These are phyloP conservation scores for Gnathonemus longibarbis DNA, from an alignment of 2,113 vertebrate genomes.

Conservation along the genomic window DNA sequence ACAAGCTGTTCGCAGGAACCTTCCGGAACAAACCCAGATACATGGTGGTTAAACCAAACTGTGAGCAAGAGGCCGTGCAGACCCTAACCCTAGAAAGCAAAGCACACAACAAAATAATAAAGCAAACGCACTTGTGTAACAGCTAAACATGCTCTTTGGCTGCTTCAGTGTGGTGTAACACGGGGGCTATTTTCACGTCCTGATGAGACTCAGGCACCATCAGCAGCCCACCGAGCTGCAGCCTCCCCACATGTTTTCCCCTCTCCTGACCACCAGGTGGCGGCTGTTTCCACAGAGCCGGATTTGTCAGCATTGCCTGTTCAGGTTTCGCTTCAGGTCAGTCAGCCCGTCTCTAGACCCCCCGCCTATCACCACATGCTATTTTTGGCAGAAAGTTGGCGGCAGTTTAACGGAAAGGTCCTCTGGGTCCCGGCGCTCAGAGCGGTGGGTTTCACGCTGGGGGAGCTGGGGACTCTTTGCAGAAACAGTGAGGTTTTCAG, in stretches of 20 bases:
- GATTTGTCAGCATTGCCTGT: background rate
- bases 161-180: background rate
- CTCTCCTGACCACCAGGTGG: background rate
- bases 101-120: background rate
- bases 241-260: background rate
- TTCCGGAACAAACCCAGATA: background rate
- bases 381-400: background rate
- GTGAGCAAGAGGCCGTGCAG: background rate
- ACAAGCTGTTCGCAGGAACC: background rate
- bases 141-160: background rate
- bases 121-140: background rate
- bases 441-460: background rate
- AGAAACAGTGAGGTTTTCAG: background rate
- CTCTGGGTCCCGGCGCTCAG: background rate
- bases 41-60: background rate
- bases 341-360: background rate
- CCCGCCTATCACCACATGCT: background rate
- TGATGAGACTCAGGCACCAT: background rate
- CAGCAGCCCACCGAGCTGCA: background rate
- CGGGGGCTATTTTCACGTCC: background rate
- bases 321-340: background rate
- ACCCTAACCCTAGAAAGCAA: background rate
- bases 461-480: background rate
- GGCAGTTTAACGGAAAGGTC: background rate
- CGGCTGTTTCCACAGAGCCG: background rate